Conservation (phyloP, 1,140 invertebrate species). For the Himalopsyche phryganea region DNA sequence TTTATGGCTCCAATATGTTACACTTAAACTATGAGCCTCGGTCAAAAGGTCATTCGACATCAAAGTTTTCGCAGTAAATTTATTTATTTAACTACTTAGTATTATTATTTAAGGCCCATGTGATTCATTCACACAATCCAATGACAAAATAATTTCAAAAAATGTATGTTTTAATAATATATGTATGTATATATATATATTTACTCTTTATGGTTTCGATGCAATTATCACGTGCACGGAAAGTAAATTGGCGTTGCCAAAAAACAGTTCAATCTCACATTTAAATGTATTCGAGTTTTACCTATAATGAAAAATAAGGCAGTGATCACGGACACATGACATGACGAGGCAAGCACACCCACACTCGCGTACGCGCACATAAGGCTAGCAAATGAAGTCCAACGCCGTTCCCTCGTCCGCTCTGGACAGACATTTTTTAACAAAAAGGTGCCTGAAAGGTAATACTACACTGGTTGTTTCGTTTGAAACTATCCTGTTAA, state of each 20-base stretch:
- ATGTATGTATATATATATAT: not conserved
- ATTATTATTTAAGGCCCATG: slow-evolving; percentile 30
- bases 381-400: not conserved
- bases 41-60: slow-evolving; percentile 24
- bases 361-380: slow-evolving; percentile 10
- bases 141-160: slow-evolving; percentile 31
- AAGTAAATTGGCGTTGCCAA: slow-evolving; percentile 13
- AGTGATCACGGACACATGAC: slow-evolving; percentile 28
- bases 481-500: no score
- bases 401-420: not conserved
- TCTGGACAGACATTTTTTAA: no score
- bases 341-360: slow-evolving; percentile 29
- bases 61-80: slow-evolving; percentile 23
- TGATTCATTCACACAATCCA: slow-evolving; percentile 21
- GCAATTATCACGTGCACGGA: slow-evolving; percentile 33
- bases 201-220: slow-evolving; percentile 25
- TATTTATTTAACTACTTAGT: slow-evolving; percentile 31
- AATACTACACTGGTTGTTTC: no score
- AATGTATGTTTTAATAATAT: slow-evolving; percentile 25
- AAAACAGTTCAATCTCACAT: slow-evolving; percentile 11
- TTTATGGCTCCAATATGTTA: slow-evolving; percentile 34
- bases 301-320: slow-evolving; percentile 31
- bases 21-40: slow-evolving; percentile 33
- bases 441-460: no score
- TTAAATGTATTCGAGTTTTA: slow-evolving; percentile 24